Conservation (phyloP, 2,888 invertebrate species). For the Zhuqinia jingwanae region DNA sequence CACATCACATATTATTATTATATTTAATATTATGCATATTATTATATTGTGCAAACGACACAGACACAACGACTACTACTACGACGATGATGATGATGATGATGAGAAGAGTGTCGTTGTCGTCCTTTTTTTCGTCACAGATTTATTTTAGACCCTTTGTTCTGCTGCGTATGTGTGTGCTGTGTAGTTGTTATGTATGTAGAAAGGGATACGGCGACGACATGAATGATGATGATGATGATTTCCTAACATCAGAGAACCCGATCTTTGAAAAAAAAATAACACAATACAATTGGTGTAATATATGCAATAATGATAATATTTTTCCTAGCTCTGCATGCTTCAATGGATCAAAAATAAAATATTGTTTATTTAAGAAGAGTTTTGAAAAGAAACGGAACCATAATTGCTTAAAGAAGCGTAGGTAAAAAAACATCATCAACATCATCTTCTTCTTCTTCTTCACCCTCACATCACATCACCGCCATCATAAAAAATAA, state of each 20-base stretch:
- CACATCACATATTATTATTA: constrained; percentile 12
- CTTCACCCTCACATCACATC: too few species aligned
- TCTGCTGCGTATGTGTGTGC: too few species aligned
- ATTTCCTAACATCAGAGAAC: constrained; percentile 50
- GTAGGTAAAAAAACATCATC: too few species aligned
- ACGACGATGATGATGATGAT: too few species aligned
- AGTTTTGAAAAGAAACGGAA: constrained; percentile 45
- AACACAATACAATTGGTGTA: constrained; percentile 23
- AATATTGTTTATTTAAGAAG: constrained; percentile 54
- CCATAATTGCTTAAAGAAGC: constrained; percentile 11
- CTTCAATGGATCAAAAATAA: constrained; percentile 47
- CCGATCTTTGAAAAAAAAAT: too few species aligned
- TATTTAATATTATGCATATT: neutral
- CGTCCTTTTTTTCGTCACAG: constrained; percentile 47
- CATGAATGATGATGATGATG: too few species aligned
- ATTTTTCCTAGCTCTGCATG: constrained; percentile 54
- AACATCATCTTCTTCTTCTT: neutral
- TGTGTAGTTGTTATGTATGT: too few species aligned
- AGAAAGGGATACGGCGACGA: constrained; percentile 36
- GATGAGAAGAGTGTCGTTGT: constrained; percentile 36
- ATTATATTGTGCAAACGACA: constrained; percentile 31
- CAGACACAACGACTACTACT: neutral
- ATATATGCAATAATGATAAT: constrained; percentile 51
- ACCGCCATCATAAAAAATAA: neutral
- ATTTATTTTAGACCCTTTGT: constrained; percentile 34